Evolutionary conservation across 2,797 vertebrate species (phyloP).

Genomic region (Odontamblyopus lacepedii): DNA sequence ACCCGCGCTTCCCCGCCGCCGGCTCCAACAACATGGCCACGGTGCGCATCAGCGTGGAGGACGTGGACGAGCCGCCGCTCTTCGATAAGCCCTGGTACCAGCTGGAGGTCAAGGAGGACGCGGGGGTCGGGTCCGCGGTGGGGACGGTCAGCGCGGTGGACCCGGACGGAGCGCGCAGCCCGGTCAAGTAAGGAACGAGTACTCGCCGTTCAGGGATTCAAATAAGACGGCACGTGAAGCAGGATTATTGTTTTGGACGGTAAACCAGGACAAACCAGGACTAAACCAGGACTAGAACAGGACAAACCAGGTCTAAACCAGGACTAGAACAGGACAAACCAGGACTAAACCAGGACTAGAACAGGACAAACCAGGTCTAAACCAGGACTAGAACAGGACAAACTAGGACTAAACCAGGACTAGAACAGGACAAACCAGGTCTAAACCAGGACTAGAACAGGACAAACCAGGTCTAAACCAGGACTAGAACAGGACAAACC

Average conservation of each 20-base stretch:
- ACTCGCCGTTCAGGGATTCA: background rate
- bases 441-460: too few species aligned
- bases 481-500: too few species aligned
- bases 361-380: too few species aligned
- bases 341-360: too few species aligned
- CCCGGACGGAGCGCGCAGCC: constrained; percentile 84
- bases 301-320: too few species aligned
- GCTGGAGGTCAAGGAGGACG: constrained; percentile 90
- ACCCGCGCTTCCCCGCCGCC: constrained; percentile 81
- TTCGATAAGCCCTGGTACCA: constrained; percentile 87
- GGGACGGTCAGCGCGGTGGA: constrained; percentile 88
- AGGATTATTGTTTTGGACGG: background rate
- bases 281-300: too few species aligned
- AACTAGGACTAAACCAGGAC: too few species aligned
- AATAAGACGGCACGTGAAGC: background rate
- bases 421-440: too few species aligned
- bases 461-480: too few species aligned
- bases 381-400: too few species aligned
- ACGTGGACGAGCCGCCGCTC: constrained; percentile 90
- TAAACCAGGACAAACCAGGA: too few species aligned
- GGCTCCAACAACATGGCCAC: constrained; percentile 85
- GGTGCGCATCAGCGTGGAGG: constrained; percentile 85
- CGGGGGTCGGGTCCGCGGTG: constrained; percentile 77
- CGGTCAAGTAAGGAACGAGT: constrained; percentile 82
- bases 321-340: too few species aligned